phyloP scores from a whole-genome alignment of 1,140 invertebrate genomes.

The Aphelinus certus region DNA sequence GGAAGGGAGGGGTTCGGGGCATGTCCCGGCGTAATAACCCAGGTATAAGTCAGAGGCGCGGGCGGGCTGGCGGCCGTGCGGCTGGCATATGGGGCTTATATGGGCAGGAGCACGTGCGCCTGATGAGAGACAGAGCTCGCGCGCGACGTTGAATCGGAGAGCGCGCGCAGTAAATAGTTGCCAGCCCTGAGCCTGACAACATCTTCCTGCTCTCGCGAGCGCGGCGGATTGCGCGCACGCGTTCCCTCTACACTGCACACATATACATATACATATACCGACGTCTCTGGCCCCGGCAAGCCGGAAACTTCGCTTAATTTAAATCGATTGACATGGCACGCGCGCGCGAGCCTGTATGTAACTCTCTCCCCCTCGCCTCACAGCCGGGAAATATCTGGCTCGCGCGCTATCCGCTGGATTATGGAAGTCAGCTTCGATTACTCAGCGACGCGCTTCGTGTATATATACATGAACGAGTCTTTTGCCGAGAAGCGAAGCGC shows the following conservation, averaged over 20 bases:
- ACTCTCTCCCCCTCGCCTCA: neutral
- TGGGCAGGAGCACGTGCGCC: neutral
- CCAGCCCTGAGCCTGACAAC: constrained; percentile 58
- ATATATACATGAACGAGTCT: constrained; percentile 1
- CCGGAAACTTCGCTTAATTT: constrained; percentile 41
- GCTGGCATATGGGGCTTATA: constrained; percentile 45
- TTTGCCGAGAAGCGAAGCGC: constrained; percentile 25
- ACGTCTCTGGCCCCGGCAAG: constrained; percentile 27
- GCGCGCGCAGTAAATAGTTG: constrained; percentile 32
- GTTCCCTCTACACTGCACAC: no score
- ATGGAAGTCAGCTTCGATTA: constrained; percentile 38
- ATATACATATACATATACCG: constrained; percentile 4
- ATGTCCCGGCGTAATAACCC: constrained; percentile 25
- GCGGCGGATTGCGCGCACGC: constrained; percentile 40
- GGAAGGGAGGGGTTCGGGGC: neutral
- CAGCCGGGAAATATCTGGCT: constrained; percentile 21
- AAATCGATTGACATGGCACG: constrained; percentile 36
- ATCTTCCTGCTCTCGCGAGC: constrained; percentile 42
- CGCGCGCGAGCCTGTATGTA: constrained; percentile 3
- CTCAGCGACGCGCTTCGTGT: neutral
- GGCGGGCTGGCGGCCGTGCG: constrained; percentile 50
- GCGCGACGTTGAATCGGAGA: constrained; percentile 26
- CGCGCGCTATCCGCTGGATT: constrained; percentile 6
- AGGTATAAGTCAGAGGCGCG: constrained; percentile 45
- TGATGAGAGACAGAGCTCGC: constrained; percentile 7